Base-by-base conservation (phyloP, 1,140 invertebrate species). In the Hylaeus volcanicus region DNA sequence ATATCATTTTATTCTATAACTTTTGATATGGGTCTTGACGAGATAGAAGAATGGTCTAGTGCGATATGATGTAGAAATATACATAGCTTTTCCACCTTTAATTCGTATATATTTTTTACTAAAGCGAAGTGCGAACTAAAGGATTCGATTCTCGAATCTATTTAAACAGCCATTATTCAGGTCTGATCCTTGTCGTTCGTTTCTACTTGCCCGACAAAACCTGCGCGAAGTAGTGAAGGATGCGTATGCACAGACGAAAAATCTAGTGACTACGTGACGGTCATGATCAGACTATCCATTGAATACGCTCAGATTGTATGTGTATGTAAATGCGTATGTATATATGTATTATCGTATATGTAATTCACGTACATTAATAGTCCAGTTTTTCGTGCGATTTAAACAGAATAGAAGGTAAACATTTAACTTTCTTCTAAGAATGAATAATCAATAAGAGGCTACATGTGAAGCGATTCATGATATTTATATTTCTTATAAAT, bases 401-500 rank as follows among this genome's bases (percentile, higher is more conserved):
- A 70, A 60, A 14, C 15, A 69, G 15, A 60, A 9, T 77, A 70
- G 43, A 69, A 61, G 48, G 5, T 11, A 39, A 4, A 77, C 12
- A 77, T 26, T 58, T 11, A 60, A 60, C 5, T 14, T 60, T 68
- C 8, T n/a, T 26, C 11, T 15, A 12, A 68, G 12, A 55, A 39
- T 48, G 58, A 70, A n/a, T 68, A 51, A 48, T 61, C 37, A n/a
- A 48, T 70, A 60, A 77, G 74, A 77, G 37, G 43, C 56, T 60
- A 77, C 9, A 12, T 61, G 2, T 71, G 26, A 60, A 14, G 15
- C 58, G 11, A 58, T 58, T n/a, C 4, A 45, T 43, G 45, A 71
- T 58, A 77, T 77, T 71, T 71, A 77, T 61, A 61, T 61, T 71
- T 77, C 45, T 69, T 71, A 77, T 8, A 61, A 60, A 61, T 55